Base-by-base conservation (phyloP, 2,113 vertebrate species). In the Epinephelus moara region DNA sequence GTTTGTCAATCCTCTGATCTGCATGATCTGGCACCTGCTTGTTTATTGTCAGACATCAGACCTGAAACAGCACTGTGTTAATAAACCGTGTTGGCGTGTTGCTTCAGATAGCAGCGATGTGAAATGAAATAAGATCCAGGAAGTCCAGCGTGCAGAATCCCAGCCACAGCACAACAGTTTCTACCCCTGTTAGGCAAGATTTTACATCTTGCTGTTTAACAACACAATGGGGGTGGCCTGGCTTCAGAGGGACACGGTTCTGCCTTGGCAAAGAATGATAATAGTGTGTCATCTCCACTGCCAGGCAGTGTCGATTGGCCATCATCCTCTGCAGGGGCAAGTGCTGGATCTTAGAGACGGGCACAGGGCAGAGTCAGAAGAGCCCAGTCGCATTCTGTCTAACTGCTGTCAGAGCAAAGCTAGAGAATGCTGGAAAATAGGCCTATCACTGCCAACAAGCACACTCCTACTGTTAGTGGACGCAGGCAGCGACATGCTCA, bases 361-460 rank as follows among this genome's bases (percentile, higher is more conserved):
- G 52, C 52, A 82, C 21, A 67, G 53, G 70, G 66, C 37, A 84
- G 60, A 87, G 23, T 57, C 59, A 80, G 71, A 76, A 64, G 66
- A 81, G 60, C 27, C 59, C 23, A 47, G 68, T 61, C 59, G 30
- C 66, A 71, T 84, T 84, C 55, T 90, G 71, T 62, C 52, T 71
- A 70, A 13, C 59, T 73, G 67, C 68, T 84, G 85, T 86, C 80
- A 83, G 73, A 70, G 78, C n/a, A 71, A 70, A 75, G 56, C 73
- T 79, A 37, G 47, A 74, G 71, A 64, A 75, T 75, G 30, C 70
- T 74, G 45, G 30, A 85, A 83, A 83, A 86, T 78, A 64, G 14
- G 49, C 53, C 68, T 61, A 74, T 82, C 27, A 70, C 76, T 82
- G 75, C 70, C 83, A 91, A 77, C 53, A 82, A 84, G 42, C 62